These are phyloP conservation scores for Platycercus adscitus DNA, from an alignment of 2,113 vertebrate species.

Conservation along the genomic window DNA sequence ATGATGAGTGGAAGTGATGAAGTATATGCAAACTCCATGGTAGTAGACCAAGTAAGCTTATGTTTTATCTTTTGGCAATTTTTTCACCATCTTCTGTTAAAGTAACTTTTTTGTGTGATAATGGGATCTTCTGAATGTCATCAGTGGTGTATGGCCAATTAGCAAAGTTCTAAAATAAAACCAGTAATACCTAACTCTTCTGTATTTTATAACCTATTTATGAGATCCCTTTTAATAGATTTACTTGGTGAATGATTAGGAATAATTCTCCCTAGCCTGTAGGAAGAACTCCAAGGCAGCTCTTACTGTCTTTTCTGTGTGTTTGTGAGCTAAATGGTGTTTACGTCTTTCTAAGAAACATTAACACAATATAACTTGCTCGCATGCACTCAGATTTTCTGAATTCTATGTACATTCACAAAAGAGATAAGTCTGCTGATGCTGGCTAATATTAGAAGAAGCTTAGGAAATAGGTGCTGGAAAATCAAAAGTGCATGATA, in stretches of 20 bases:
- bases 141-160: background rate
- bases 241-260: background rate
- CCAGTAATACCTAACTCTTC: background rate
- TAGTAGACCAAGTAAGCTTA: conserved; percentile 82
- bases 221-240: background rate
- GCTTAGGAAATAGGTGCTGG: background rate
- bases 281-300: background rate
- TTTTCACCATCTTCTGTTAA: background rate
- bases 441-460: background rate
- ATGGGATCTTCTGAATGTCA: background rate
- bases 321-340: background rate
- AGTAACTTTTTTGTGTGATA: background rate
- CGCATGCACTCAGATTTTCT: background rate
- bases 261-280: background rate
- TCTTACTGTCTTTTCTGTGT: background rate
- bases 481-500: background rate
- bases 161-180: background rate
- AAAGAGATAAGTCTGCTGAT: background rate
- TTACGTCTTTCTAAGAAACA: background rate
- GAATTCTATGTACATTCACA: background rate
- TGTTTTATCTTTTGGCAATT: background rate
- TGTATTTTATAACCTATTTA: background rate
- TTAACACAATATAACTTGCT: background rate
- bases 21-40: conserved; percentile 87
- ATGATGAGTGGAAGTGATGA: conserved; percentile 76